Conservation (phyloP, 2,888 invertebrate species). For the Acleris cristana region DNA sequence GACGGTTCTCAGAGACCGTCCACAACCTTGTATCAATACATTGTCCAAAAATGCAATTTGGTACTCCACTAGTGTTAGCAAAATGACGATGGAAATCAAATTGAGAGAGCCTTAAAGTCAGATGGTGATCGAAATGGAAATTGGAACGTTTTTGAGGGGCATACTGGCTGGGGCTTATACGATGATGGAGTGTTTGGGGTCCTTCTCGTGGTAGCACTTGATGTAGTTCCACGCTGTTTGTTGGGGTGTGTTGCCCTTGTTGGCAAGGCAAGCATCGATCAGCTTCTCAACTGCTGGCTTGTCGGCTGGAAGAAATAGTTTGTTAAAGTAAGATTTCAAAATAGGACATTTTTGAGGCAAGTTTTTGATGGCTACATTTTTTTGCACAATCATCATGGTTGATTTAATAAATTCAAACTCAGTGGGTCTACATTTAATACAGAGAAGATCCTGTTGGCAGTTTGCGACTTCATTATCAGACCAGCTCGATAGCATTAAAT, state of each 20-base stretch:
- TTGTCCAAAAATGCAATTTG: conserved; percentile 19
- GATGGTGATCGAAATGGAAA: neutral
- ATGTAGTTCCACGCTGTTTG: conserved; percentile 82
- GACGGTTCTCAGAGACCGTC: conserved; percentile 34
- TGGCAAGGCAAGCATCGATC: conserved; percentile 74
- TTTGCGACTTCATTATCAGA: no score
- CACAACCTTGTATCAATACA: neutral
- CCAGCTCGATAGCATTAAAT: no score
- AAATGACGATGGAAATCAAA: conserved; percentile 1
- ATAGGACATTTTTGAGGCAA: neutral
- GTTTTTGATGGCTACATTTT: no score
- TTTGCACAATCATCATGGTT: no score
- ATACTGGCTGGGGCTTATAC: conserved; percentile 52
- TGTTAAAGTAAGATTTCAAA: neutral
- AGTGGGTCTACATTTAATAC: no score
- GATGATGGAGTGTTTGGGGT: conserved; percentile 79
- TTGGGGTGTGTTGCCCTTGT: conserved; percentile 75
- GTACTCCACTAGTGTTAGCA: conserved; percentile 12
- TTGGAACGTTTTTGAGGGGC: neutral
- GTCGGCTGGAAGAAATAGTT: conserved; percentile 60
- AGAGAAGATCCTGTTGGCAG: no score
- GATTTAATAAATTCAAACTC: no score
- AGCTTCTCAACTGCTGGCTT: conserved; percentile 74
- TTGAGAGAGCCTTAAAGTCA: neutral
- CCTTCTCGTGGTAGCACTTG: conserved; percentile 81